Conservation (phyloP, 2,113 vertebrate species). For the Podocnemis expansa region DNA sequence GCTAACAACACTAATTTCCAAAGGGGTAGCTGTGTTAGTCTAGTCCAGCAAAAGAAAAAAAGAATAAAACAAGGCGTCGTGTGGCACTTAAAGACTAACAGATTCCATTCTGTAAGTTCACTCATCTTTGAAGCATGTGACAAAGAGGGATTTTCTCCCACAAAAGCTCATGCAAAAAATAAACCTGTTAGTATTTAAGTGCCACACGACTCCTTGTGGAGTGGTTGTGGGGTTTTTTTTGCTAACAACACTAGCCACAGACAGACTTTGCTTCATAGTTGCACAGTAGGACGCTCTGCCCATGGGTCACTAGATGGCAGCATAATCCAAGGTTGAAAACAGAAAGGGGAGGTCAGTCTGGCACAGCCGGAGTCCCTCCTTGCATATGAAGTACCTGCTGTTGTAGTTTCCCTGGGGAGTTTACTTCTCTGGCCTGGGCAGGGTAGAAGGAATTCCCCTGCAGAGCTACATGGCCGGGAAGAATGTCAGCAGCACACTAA, state of each 20-base stretch:
- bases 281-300: neutral
- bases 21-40: too few species aligned
- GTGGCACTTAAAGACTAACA: too few species aligned
- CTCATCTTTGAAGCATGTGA: too few species aligned
- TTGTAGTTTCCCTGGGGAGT: neutral
- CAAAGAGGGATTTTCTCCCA: too few species aligned
- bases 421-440: neutral
- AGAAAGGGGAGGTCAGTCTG: neutral
- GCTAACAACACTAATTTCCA: neutral
- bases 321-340: neutral
- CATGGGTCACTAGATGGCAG: neutral
- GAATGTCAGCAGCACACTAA: neutral
- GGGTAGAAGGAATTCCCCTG: neutral
- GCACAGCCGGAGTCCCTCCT: neutral
- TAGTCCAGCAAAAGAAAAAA: too few species aligned
- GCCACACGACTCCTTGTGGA: too few species aligned
- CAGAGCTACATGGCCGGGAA: neutral
- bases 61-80: too few species aligned
- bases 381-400: neutral
- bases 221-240: too few species aligned
- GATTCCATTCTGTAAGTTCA: too few species aligned
- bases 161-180: too few species aligned
- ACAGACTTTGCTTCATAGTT: neutral
- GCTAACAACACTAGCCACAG: neutral
- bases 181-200: too few species aligned